These are phyloP conservation scores for Perithous albicinctus DNA, from an alignment of 2,888 invertebrate genomes.

Conservation along the genomic window DNA sequence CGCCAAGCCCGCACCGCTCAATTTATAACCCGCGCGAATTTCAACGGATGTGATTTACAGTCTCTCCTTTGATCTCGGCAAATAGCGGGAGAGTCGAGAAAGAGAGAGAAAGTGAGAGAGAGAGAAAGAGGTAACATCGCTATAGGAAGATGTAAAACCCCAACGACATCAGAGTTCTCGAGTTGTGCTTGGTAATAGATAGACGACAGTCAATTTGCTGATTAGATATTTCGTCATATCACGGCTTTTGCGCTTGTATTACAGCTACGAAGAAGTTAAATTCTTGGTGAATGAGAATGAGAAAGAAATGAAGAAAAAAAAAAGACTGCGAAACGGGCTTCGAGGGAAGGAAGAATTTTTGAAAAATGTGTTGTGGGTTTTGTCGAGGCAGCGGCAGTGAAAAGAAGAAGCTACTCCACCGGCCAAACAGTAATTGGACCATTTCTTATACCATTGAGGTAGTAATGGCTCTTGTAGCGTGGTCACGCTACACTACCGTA, in stretches of 20 bases:
- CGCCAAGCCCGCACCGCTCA: slow-evolving; percentile 46
- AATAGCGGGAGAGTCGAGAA: slow-evolving; percentile 60
- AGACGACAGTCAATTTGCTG: slow-evolving; percentile 57
- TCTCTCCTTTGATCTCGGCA: slow-evolving; percentile 67
- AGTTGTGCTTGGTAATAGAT: slow-evolving; percentile 7
- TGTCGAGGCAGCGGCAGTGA: background rate
- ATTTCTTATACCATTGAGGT: slow-evolving; percentile 77
- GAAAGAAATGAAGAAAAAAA: background rate
- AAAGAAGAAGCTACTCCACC: slow-evolving; percentile 46
- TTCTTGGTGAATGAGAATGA: background rate
- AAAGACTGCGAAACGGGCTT: background rate
- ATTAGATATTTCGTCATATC: slow-evolving; percentile 55
- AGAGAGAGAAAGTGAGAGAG: too few species aligned
- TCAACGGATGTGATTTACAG: slow-evolving; percentile 67
- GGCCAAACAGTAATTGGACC: slow-evolving; percentile 78
- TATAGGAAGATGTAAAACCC: background rate
- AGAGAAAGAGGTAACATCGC: too few species aligned
- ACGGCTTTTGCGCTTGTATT: slow-evolving; percentile 12
- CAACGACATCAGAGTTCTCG: background rate
- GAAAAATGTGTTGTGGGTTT: background rate
- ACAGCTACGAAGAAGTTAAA: background rate
- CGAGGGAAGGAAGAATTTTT: background rate
- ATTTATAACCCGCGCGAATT: slow-evolving; percentile 66
- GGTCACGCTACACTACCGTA: slow-evolving; percentile 81
- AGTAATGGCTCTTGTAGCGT: slow-evolving; percentile 81